phyloP scores from a whole-genome alignment of 2,888 invertebrate species.

The Epinotia nisella region DNA sequence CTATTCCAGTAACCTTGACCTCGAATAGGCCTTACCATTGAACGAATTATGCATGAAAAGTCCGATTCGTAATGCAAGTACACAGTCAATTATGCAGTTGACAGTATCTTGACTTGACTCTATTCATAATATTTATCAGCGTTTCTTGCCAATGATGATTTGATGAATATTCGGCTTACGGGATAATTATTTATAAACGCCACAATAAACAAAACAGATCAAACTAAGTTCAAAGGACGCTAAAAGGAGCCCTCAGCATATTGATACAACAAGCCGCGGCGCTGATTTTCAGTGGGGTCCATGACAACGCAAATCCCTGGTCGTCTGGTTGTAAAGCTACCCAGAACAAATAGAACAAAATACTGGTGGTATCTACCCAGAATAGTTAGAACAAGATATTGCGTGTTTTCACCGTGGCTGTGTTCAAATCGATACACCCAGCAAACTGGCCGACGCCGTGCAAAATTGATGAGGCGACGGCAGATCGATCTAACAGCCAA shows the following conservation, averaged over 20 bases:
- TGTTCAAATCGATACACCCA: conserved; percentile 14
- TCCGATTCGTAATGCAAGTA: conserved; percentile 14
- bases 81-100: background rate
- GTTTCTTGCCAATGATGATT: no score
- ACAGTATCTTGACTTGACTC: conserved; percentile 16
- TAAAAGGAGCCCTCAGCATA: no score
- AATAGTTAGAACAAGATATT: background rate
- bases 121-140: background rate
- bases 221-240: no score
- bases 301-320: no score
- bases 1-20: conserved; percentile 14
- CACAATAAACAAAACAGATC: no score
- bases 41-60: conserved; percentile 15
- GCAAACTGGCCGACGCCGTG: conserved; percentile 11
- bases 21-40: background rate
- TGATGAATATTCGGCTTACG: no score
- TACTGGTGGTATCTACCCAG: no score
- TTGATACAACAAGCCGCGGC: no score
- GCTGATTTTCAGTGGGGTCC: no score
- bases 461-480: conserved; percentile 21
- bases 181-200: no score
- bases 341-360: no score
- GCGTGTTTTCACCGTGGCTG: background rate
- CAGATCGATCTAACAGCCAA: conserved; percentile 26
- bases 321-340: no score